Percentiles rank a stretch among this genome's conserved stretches.
Conservation (phyloP, 2,113 vertebrate species). For the Erythrocebus patas region DNA sequence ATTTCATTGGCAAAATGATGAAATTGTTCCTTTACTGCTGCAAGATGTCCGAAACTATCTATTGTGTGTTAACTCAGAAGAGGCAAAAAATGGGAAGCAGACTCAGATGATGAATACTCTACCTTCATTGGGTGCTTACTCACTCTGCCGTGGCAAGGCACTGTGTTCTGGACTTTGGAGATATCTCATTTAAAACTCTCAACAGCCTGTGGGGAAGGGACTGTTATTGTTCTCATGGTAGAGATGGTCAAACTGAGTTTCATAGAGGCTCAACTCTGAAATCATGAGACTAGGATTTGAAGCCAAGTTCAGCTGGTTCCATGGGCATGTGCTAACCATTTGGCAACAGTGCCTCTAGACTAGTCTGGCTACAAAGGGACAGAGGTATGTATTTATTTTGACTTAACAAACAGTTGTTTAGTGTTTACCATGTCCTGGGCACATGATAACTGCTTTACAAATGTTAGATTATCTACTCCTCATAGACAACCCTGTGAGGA, state of each 20-base stretch:
- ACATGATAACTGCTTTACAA: constrained; percentile 30
- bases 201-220: background rate
- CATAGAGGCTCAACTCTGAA: background rate
- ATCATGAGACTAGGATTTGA: background rate
- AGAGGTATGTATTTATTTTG: background rate
- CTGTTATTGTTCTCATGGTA: background rate
- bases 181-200: background rate
- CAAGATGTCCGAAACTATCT: constrained; percentile 50
- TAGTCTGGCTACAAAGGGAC: background rate
- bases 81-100: background rate
- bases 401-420: background rate
- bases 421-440: background rate
- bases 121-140: background rate
- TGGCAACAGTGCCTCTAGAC: background rate
- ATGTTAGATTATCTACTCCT: constrained; percentile 6
- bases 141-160: background rate
- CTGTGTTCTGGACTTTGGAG: background rate
- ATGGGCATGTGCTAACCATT: background rate
- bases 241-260: background rate
- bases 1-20: constrained; percentile 59
- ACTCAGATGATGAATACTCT: background rate
- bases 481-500: background rate
- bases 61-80: constrained; percentile 17
- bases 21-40: constrained; percentile 31
- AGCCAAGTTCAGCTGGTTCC: background rate